Conservation (phyloP, 1,140 invertebrate species). For the Drosophila eugracilis region DNA sequence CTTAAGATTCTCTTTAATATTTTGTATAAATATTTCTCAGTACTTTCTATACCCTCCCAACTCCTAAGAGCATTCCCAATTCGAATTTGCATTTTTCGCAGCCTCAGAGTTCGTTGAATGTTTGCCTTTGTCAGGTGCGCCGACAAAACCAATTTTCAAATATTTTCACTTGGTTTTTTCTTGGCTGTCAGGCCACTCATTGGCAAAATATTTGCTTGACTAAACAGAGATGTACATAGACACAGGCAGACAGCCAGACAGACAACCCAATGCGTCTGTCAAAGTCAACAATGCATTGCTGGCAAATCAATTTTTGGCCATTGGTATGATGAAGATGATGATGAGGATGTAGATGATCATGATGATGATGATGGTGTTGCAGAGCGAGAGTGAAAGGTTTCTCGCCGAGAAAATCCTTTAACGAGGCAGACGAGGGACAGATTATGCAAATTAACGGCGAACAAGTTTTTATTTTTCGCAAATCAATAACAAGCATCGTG, state of each 20-base stretch:
- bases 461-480: conserved; percentile 49
- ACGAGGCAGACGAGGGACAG: conserved; percentile 62
- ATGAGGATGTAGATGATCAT: no score
- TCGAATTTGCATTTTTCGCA: conserved; percentile 22
- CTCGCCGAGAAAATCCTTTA: conserved; percentile 70
- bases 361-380: conserved; percentile 15
- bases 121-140: conserved; percentile 80
- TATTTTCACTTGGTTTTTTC: conserved; percentile 78
- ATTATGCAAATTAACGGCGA: conserved; percentile 77
- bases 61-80: conserved; percentile 32
- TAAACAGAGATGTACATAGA: conserved; percentile 54
- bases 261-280: conserved; percentile 35
- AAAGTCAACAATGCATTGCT: conserved; percentile 73
- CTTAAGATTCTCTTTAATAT: no score
- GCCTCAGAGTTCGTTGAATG: conserved; percentile 52
- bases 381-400: conserved; percentile 62
- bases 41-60: neutral
- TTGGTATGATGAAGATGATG: no score
- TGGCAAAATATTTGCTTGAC: conserved; percentile 76
- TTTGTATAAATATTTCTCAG: neutral
- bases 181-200: conserved; percentile 56
- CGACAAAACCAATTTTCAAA: conserved; percentile 84
- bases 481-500: conserved; percentile 71
- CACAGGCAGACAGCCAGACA: conserved; percentile 4
- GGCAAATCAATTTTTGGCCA: conserved; percentile 67